Conservation (phyloP, 2,797 vertebrate species). For the Glossophaga mutica region DNA sequence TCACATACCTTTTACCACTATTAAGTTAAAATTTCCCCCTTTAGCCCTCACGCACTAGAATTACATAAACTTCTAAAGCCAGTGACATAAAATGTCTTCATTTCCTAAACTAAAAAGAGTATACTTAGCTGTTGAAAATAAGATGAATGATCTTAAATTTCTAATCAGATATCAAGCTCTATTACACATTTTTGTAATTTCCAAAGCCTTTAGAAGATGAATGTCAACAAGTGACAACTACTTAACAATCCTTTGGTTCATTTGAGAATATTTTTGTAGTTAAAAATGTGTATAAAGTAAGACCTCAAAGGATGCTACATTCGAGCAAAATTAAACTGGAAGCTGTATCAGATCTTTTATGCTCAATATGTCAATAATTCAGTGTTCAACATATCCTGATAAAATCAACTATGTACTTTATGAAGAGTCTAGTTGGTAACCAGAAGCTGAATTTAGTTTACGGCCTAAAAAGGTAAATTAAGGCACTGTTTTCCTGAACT, state of each 20-base stretch:
- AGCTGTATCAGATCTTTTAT: background rate
- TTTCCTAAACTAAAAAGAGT: background rate
- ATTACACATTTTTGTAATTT: background rate
- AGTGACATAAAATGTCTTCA: background rate
- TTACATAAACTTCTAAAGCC: background rate
- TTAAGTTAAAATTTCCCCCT: background rate
- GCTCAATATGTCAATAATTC: background rate
- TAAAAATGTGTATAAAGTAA: background rate
- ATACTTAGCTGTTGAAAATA: background rate
- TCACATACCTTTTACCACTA: background rate
- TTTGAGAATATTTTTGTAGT: background rate
- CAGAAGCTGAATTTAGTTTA: background rate
- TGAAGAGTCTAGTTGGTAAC: background rate
- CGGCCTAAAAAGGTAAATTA: background rate
- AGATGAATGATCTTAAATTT: background rate
- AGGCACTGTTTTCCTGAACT: background rate
- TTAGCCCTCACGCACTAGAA: background rate
- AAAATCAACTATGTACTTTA: background rate
- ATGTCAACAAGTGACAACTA: background rate
- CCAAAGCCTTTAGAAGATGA: background rate
- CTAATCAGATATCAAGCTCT: background rate
- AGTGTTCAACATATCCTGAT: background rate
- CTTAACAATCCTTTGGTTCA: background rate
- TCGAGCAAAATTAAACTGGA: background rate
- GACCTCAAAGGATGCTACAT: background rate